Conservation (phyloP, 2,888 invertebrate genomes). For the Busseola fusca region DNA sequence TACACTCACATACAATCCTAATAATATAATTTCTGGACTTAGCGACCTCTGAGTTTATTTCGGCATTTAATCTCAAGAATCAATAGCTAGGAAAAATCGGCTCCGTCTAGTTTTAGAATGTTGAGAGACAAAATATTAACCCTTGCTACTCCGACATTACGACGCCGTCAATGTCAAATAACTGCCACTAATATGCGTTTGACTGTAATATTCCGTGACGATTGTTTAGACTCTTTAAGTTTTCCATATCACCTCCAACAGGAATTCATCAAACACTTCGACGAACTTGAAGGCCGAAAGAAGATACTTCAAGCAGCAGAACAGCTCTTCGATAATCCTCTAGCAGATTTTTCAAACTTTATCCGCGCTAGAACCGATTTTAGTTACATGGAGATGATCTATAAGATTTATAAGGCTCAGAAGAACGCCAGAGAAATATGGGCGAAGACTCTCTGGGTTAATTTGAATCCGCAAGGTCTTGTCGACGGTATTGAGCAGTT, state of each 20-base stretch:
- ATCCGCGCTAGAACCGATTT: constrained; percentile 90
- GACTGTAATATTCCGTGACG: background rate
- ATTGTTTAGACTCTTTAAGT: background rate
- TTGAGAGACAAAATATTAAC: background rate
- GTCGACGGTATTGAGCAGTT: constrained; percentile 96
- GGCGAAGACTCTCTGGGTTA: constrained; percentile 96
- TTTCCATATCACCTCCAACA: constrained; percentile 62
- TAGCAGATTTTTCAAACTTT: constrained; percentile 95
- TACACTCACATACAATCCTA: too few species aligned
- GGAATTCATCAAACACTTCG: constrained; percentile 91
- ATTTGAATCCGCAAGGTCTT: constrained; percentile 95
- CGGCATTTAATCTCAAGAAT: background rate
- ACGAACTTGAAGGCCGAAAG: constrained; percentile 91
- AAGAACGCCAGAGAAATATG: constrained; percentile 93
- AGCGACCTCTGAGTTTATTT: background rate
- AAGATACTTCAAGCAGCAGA: constrained; percentile 90
- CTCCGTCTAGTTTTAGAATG: background rate
- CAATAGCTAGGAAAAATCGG: background rate
- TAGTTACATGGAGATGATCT: constrained; percentile 91
- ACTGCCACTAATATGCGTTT: background rate
- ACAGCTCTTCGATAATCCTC: constrained; percentile 95
- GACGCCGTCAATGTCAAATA: background rate
- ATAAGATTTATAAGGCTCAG: constrained; percentile 93
- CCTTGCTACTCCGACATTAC: background rate
- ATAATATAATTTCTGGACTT: background rate